These are phyloP conservation scores for Isaurus tuberculatus DNA, from an alignment of 92 coral and sea anemone species.

Conservation along the genomic window DNA sequence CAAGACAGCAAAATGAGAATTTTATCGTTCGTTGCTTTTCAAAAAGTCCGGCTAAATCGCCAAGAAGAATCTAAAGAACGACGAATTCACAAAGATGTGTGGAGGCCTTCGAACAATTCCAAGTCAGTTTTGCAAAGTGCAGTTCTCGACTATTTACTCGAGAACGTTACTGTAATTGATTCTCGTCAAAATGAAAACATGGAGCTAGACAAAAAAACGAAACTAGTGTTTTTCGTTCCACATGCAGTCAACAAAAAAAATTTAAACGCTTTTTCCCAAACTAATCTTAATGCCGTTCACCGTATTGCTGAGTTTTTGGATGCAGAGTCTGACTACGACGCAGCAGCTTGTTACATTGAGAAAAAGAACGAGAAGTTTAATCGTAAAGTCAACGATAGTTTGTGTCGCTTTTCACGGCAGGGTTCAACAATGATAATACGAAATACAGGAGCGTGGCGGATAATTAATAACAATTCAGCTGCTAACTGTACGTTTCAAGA, in stretches of 20 bases:
- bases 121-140: not conserved
- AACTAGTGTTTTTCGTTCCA: constrained; percentile 14
- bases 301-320: constrained; percentile 15
- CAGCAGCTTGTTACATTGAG: constrained; percentile 10
- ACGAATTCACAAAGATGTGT: not conserved
- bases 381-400: constrained; percentile 39
- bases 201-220: not conserved
- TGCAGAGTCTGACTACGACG: not conserved
- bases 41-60: not conserved
- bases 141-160: not conserved
- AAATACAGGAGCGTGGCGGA: constrained; percentile 63
- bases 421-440: constrained; percentile 71
- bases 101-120: not conserved
- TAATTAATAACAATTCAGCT: constrained; percentile 7
- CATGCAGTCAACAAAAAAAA: not conserved
- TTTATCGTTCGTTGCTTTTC: too few relatives aligned
- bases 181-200: not conserved
- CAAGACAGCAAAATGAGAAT: not conserved
- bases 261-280: not conserved
- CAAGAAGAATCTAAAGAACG: not conserved
- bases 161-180: not conserved
- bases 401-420: constrained; percentile 72
- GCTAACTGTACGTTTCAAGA: constrained; percentile 32
- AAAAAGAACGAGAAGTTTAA: not conserved
- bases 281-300: constrained; percentile 3